These are phyloP conservation scores for Labia minor DNA, from an alignment of 2,888 invertebrate species.

Conservation along the genomic window DNA sequence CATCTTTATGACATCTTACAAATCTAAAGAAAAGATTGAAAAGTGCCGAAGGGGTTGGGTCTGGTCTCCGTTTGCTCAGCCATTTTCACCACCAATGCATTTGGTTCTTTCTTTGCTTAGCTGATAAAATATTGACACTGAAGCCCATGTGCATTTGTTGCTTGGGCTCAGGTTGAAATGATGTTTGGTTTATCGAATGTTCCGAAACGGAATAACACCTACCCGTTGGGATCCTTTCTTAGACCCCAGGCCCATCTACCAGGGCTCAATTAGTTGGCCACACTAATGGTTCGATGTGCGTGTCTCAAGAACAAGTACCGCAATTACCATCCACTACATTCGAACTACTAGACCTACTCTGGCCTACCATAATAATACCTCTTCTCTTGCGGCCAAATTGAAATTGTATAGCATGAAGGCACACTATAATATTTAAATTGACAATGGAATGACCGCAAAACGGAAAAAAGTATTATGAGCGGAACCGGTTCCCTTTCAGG, in stretches of 20 bases:
- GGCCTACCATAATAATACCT: slow-evolving; percentile 1
- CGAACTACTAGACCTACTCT: background rate
- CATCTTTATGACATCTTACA: background rate
- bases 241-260: background rate
- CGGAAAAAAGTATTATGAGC: background rate
- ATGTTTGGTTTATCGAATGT: background rate
- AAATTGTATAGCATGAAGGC: slow-evolving; percentile 2
- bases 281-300: background rate
- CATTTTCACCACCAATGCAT: background rate
- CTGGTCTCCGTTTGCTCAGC: background rate
- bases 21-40: background rate
- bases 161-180: background rate
- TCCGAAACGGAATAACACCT: background rate
- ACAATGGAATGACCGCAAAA: background rate
- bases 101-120: background rate
- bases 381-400: slow-evolving; percentile 2
- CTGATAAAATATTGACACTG: slow-evolving; percentile 7
- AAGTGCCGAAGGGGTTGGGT: background rate
- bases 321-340: background rate
- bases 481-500: background rate
- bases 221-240: background rate
- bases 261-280: background rate
- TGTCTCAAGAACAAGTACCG: background rate
- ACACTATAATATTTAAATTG: slow-evolving; percentile 1
- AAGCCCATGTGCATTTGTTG: slow-evolving; percentile 2